Base-by-base conservation (phyloP, 2,113 vertebrate species). In the Brachionichthys hirsutus region DNA sequence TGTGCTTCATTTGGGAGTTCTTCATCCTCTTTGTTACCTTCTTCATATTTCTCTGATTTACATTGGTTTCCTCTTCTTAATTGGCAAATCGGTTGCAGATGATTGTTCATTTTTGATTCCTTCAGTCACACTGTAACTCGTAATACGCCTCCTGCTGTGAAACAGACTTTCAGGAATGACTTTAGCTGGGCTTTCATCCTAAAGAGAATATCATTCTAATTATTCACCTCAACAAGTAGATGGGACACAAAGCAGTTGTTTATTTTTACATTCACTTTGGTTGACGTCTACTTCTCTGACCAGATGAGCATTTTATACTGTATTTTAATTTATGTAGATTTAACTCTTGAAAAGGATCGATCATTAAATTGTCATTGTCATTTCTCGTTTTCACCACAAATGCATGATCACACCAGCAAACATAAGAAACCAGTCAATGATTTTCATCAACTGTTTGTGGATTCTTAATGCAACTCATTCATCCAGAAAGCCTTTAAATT, bases 1-100 rank as follows among this genome's bases (percentile, higher is more conserved):
- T 66, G 54, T 42, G 59, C 69, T 62, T 46, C 51, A 52, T 49
- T 64, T 79, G 16, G 22, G 61, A 67, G 43, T 70, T 58, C 65
- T 30, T 54, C 67, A 22, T 7, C 14, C 43, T 67, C 59, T 67
- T 48, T 6, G 15, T 66, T 79, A 71, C 70, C 34, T 43, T 67
- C 35, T 73, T 73, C 58, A 57, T 44, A 19, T 78, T 70, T 68
- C 34, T 73, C 9, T 64, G 56, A 36, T 54, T 64, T 43, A 19
- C 45, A 52, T 40, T 61, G 34, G 34, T 17, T 30, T 45, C 15
- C 16, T 38, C 19, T 65, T 53, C 24, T 8, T 30, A 30, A 30
- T 30, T 30, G 24, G 24, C 8, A 30, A 4, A 3, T 30, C 24
- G 8, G 4, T 30, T 30, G 24, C 24, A 30, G 24, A 30, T 6